phyloP scores from a whole-genome alignment of 2,888 invertebrate genomes.

The Diabrotica balteata region DNA sequence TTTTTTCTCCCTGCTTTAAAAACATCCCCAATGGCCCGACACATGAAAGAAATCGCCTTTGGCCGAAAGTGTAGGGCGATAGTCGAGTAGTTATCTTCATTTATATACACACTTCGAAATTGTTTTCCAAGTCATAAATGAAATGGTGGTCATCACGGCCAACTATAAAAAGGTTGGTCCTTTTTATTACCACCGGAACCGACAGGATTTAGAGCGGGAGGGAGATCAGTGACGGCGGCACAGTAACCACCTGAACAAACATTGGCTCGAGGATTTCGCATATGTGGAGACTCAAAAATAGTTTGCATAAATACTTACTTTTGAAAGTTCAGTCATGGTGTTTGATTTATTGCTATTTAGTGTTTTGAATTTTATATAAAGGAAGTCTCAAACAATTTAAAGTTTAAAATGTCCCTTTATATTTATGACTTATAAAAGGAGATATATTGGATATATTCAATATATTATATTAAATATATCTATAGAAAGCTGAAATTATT shows the following conservation, averaged over 20 bases:
- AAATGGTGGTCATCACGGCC: constrained; percentile 37
- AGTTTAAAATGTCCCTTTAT: no score
- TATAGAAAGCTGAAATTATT: no score
- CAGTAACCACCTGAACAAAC: constrained; percentile 15
- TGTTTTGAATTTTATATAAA: no score
- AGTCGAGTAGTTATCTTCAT: constrained; percentile 28
- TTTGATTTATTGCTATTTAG: background rate
- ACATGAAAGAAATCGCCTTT: constrained; percentile 15
- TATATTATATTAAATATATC: no score
- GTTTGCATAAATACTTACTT: background rate
- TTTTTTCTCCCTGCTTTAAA: constrained; percentile 10
- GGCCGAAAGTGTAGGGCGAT: constrained; percentile 22
- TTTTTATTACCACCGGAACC: constrained; percentile 33
- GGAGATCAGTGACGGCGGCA: constrained; percentile 22
- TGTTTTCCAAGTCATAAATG: constrained; percentile 38
- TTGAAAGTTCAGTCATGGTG: background rate
- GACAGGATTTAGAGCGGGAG: constrained; percentile 15
- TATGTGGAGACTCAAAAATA: background rate
- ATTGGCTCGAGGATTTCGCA: constrained; percentile 1
- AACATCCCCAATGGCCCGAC: constrained; percentile 4
- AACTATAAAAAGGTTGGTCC: constrained; percentile 40
- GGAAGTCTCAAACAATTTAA: no score
- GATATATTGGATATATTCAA: no score
- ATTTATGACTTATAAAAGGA: no score
- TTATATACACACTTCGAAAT: constrained; percentile 34